Evolutionary conservation across 2,888 invertebrate species (phyloP).

Genomic region (Meandrusa payeni): DNA sequence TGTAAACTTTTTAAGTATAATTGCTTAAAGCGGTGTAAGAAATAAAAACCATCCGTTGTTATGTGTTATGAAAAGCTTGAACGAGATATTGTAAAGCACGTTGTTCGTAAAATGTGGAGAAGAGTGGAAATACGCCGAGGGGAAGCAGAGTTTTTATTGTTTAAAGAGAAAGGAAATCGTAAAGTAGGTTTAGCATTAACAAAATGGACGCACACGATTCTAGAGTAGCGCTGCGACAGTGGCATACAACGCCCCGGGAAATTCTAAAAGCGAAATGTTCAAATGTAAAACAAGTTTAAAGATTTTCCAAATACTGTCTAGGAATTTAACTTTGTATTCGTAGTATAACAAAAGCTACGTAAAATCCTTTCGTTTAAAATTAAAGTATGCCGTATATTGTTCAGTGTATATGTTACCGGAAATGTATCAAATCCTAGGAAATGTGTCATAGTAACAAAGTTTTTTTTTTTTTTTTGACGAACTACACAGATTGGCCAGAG

Average conservation of each 20-base stretch:
- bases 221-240: slow-evolving; percentile 4
- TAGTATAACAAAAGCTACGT: too few relatives aligned
- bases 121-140: slow-evolving; percentile 1
- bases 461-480: too few relatives aligned
- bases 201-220: slow-evolving; percentile 2
- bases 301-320: not conserved
- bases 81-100: slow-evolving; percentile 8
- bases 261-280: slow-evolving; percentile 8
- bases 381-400: too few relatives aligned
- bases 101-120: slow-evolving; percentile 8
- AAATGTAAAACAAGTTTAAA: not conserved
- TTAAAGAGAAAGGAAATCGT: slow-evolving; percentile 9
- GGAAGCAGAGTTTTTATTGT: slow-evolving; percentile 12
- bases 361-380: too few relatives aligned
- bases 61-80: not conserved
- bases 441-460: too few relatives aligned
- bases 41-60: slow-evolving; percentile 1
- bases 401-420: too few relatives aligned
- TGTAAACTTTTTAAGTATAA: too few relatives aligned
- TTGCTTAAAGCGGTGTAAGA: not conserved
- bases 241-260: slow-evolving; percentile 8
- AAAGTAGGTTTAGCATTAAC: slow-evolving; percentile 21
- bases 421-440: too few relatives aligned
- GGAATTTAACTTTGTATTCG: slow-evolving; percentile 1
- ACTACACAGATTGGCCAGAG: too few relatives aligned